These are phyloP conservation scores for Lithobates pipiens DNA, from an alignment of 2,797 vertebrate species.

Conservation along the genomic window DNA sequence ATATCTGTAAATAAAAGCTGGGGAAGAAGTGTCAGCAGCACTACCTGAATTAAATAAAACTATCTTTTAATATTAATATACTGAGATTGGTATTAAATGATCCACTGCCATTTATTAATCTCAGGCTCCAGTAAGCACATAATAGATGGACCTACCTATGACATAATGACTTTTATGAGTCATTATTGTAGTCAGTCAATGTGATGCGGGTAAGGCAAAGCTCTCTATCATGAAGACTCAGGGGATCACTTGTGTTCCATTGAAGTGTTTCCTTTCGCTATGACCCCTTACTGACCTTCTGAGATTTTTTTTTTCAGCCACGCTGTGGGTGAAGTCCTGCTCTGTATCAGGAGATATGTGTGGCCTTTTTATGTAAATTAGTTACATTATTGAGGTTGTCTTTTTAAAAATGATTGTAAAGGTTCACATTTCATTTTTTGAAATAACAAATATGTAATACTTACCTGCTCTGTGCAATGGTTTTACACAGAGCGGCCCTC, in stretches of 20 bases:
- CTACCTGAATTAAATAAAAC: neutral
- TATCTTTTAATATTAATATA: neutral
- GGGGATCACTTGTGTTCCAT: conserved; percentile 54
- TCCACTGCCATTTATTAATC: neutral
- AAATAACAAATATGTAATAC: no score
- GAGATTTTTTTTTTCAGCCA: neutral
- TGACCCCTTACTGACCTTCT: conserved; percentile 57
- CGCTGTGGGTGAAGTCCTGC: conserved; percentile 6
- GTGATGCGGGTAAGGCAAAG: conserved; percentile 37
- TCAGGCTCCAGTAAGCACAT: conserved; percentile 1
- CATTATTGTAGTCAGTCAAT: conserved; percentile 52
- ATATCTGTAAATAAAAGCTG: no score
- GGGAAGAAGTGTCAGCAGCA: no score
- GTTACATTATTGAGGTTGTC: neutral
- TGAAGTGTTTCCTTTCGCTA: conserved; percentile 57
- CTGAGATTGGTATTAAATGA: neutral
- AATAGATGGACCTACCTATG: conserved; percentile 46
- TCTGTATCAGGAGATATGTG: conserved; percentile 4
- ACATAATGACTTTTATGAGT: conserved; percentile 56
- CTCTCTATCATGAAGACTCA: conserved; percentile 56
- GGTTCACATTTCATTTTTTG: no score
- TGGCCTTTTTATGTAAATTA: neutral
- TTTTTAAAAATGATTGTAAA: no score
- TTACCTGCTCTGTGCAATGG: no score
- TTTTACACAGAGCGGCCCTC: no score